Percentiles rank a stretch among this genome's conserved stretches.
phyloP scores from a whole-genome alignment of 2,888 invertebrate species.

The Rotaria magnacalcarata region DNA sequence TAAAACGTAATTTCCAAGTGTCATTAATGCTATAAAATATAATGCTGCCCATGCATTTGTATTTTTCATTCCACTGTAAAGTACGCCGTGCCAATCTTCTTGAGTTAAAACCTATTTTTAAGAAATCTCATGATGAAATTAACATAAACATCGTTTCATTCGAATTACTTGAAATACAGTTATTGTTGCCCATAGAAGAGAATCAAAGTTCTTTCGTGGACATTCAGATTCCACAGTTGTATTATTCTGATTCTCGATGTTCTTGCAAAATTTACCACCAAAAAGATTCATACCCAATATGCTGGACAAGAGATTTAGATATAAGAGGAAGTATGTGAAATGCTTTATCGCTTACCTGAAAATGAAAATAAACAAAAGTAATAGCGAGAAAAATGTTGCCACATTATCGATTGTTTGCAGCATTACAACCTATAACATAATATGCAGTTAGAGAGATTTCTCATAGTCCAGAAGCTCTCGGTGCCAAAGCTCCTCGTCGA shows the following conservation, averaged over 20 bases:
- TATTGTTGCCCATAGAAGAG: conserved; percentile 62
- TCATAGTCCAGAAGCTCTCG: no score
- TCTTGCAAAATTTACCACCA: conserved; percentile 99
- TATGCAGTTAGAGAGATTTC: no score
- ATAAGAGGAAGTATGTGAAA: no score
- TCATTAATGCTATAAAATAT: conserved; percentile 99
- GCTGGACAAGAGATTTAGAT: conserved; percentile 67
- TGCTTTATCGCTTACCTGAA: conserved; percentile 81
- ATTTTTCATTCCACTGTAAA: conserved; percentile 99
- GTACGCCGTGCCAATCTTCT: conserved; percentile 99
- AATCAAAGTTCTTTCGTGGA: conserved; percentile 63
- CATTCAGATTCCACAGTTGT: conserved; percentile 59
- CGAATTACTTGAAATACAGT: conserved; percentile 62
- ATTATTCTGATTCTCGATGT: conserved; percentile 59
- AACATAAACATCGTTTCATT: no score
- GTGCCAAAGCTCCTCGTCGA: no score
- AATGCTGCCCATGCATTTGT: conserved; percentile 99
- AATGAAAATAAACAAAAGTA: conserved; percentile 97
- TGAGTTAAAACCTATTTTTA: conserved; percentile 85
- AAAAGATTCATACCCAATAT: conserved; percentile 99
- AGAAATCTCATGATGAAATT: not conserved
- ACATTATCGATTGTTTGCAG: conserved; percentile 99
- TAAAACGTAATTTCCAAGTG: conserved; percentile 98
- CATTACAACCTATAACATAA: not conserved
- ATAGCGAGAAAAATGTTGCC: conserved; percentile 95